Percentiles rank a stretch among this genome's conserved stretches.
These are phyloP conservation scores for Heliangelus exortis DNA, from an alignment of 2,797 vertebrate species.

Conservation along the genomic window DNA sequence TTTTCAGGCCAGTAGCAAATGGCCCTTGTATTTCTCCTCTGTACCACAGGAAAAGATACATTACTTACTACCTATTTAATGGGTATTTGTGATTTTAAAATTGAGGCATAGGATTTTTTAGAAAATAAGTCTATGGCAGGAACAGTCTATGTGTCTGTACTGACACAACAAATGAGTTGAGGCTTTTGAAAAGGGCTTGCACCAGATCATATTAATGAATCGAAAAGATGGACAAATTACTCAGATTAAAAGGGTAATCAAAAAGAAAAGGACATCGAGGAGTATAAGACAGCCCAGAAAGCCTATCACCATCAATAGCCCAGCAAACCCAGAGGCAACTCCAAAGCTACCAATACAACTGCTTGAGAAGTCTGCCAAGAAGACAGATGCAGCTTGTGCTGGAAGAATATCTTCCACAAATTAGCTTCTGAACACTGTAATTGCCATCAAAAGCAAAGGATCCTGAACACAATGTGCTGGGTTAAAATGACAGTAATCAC, in stretches of 20 bases:
- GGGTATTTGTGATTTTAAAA: slow-evolving; percentile 49
- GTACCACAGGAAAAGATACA: slow-evolving; percentile 53
- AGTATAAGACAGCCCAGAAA: slow-evolving; percentile 33
- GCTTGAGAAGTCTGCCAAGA: slow-evolving; percentile 33
- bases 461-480: not conserved
- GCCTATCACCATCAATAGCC: slow-evolving; percentile 11
- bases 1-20: slow-evolving; percentile 68
- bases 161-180: slow-evolving; percentile 13
- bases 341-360: slow-evolving; percentile 30
- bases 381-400: slow-evolving; percentile 28
- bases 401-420: slow-evolving; percentile 31
- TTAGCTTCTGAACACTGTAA: slow-evolving; percentile 51
- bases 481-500: slow-evolving; percentile 28
- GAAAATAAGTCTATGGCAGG: slow-evolving; percentile 50
- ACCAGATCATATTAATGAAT: not conserved
- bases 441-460: slow-evolving; percentile 38
- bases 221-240: slow-evolving; percentile 55
- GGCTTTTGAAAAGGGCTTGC: slow-evolving; percentile 27
- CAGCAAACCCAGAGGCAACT: slow-evolving; percentile 31
- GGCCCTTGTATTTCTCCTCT: slow-evolving; percentile 48
- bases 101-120: not conserved
- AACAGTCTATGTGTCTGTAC: not conserved
- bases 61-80: slow-evolving; percentile 60
- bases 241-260: slow-evolving; percentile 54
- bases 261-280: slow-evolving; percentile 42